Percentiles rank a stretch among this genome's conserved stretches.
Conservation (phyloP, 2,113 vertebrate species). For the Cyanoderma ruficeps region DNA sequence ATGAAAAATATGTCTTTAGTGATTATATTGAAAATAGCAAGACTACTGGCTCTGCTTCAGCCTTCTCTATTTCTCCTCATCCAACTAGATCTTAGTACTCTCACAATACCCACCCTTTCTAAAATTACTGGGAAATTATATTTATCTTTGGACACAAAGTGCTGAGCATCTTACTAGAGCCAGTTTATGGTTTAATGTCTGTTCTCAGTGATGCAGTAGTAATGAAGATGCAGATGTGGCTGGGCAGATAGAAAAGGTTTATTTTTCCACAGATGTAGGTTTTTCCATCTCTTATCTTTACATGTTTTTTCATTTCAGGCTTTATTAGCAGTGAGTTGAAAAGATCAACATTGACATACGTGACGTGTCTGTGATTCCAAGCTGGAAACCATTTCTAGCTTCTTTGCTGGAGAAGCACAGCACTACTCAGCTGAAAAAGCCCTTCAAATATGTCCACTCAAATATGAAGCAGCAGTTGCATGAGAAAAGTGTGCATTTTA, state of each 20-base stretch:
- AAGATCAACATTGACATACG: conserved; percentile 8
- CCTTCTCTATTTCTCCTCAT: background rate
- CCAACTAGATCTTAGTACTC: background rate
- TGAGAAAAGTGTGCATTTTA: background rate
- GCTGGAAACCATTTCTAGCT: background rate
- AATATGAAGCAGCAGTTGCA: background rate
- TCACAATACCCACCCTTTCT: background rate
- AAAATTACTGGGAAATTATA: background rate
- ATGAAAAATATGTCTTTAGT: conserved; percentile 9
- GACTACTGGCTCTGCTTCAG: background rate
- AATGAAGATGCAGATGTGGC: conserved; percentile 29
- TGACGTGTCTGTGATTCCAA: background rate
- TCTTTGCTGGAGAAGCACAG: background rate
- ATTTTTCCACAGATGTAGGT: conserved; percentile 7
- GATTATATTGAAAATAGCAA: conserved; percentile 7
- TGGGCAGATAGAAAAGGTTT: conserved; percentile 4
- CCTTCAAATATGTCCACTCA: background rate
- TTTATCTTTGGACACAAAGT: background rate
- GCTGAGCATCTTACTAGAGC: background rate
- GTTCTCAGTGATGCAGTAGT: conserved; percentile 16
- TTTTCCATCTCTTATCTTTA: conserved; percentile 20
- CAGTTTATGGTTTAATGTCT: background rate
- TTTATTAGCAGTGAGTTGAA: conserved; percentile 32
- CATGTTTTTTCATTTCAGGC: background rate
- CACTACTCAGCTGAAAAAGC: background rate